A percentile compares a stretch with the other conserved stretches of the same genome.
Evolutionary conservation across 1,140 invertebrate species (phyloP).

Genomic region (Euschistus heros): DNA sequence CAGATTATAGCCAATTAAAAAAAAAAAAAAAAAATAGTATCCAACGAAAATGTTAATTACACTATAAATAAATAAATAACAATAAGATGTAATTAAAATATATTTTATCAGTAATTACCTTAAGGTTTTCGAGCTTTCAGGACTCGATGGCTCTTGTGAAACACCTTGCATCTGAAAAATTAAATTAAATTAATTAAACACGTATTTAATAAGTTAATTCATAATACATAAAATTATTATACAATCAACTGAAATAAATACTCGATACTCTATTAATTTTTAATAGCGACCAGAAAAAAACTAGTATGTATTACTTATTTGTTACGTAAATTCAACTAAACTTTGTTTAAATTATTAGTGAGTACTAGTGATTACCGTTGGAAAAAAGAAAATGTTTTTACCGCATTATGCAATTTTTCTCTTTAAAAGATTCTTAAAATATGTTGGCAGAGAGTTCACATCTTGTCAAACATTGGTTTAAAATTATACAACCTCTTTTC

Average conservation of each 20-base stretch:
- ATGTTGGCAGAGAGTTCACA: too few species aligned
- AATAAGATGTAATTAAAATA: neutral
- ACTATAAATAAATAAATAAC: neutral
- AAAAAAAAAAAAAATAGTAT: neutral
- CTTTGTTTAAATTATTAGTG: too few species aligned
- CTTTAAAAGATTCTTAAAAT: too few species aligned
- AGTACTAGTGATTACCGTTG: too few species aligned
- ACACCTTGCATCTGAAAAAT: slow-evolving; percentile 24
- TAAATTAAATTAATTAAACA: neutral
- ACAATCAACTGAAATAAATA: neutral
- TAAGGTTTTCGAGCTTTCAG: slow-evolving; percentile 21
- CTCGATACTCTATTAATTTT: neutral
- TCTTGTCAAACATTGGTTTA: too few species aligned
- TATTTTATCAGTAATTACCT: slow-evolving; percentile 7
- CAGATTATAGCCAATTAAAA: neutral
- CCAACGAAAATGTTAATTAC: neutral
- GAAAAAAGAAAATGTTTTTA: too few species aligned
- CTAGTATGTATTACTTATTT: neutral
- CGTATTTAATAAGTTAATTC: neutral
- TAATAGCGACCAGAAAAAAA: neutral
- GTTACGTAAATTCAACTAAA: neutral
- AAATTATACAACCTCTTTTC: too few species aligned
- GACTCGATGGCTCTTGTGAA: slow-evolving; percentile 18
- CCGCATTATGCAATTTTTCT: too few species aligned
- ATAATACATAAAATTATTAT: neutral